Evolutionary conservation across 2,888 invertebrate species (phyloP), one percentile per base, ranked within the genome.

Genomic region (Cosmorhoe ocellata): DNA sequence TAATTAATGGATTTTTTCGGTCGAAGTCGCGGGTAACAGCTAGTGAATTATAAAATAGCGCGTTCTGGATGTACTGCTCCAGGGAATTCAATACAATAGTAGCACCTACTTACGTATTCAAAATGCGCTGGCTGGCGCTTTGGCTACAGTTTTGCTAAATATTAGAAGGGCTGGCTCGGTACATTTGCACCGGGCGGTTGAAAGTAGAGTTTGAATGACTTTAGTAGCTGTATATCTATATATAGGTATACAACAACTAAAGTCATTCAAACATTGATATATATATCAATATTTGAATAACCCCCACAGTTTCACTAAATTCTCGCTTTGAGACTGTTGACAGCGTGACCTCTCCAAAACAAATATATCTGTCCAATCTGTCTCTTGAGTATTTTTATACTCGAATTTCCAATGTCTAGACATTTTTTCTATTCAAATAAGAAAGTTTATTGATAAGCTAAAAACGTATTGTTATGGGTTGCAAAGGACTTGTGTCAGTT

Each of bases 141-240:
- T 49, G 47, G 55, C 57, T 46, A 60, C 61, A 56, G 51, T 56
- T 61, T 51, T 38, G 59, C 60, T 75, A 57, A 73, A 72, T 75
- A 74, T 69, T 76, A 66, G 57, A 75, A 57, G 47, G 66, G 61
- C 55, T 28, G 9, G 28, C 11, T 30, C 18, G 34, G 18, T 33
- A 41, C 36, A 34, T 12, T n/a, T 27, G n/a, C n/a, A 31, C 44
- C 24, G 14, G 26, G 33, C 28, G 26, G 40, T 22, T 41, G 30
- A 37, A 37, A 22, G 12, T 9, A 31, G 11, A 18, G 12, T 32
- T 40, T 12, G 12, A 32, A 41, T 24, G 14, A n/a, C n/a, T n/a
- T n/a, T n/a, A n/a, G n/a, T n/a, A n/a, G n/a, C n/a, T n/a, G n/a
- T n/a, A n/a, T n/a, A n/a, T n/a, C n/a, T n/a, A n/a, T n/a, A n/a